A percentile compares a stretch with the other conserved stretches of the same genome.
Conservation (phyloP, 1,140 invertebrate genomes). For the Heliconius nattereri region DNA sequence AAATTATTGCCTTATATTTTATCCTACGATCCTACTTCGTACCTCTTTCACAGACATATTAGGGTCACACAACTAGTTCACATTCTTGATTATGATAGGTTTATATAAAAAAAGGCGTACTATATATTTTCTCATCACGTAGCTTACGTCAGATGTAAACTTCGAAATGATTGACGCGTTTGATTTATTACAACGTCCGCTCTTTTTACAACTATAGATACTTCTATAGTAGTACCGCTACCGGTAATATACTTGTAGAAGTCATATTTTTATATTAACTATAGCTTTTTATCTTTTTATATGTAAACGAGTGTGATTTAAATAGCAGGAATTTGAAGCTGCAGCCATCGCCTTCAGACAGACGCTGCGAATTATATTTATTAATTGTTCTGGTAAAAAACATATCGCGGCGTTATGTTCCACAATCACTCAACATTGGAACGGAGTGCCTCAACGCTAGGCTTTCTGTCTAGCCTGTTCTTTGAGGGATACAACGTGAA, state of each 20-base stretch:
- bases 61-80: conserved; percentile 7
- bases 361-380: no score
- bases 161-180: conserved; percentile 5
- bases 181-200: conserved; percentile 8
- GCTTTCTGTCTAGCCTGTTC: no score
- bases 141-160: background rate
- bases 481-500: no score
- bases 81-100: background rate
- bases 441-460: no score
- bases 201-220: background rate
- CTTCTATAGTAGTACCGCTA: background rate
- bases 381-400: no score
- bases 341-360: no score
- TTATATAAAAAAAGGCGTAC: background rate
- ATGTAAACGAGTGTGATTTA: no score
- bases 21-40: background rate
- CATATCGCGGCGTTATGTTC: no score
- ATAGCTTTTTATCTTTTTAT: no score
- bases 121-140: conserved; percentile 10
- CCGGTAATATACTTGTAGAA: conserved; percentile 1
- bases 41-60: background rate
- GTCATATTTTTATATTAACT: background rate
- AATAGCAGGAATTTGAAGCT: no score
- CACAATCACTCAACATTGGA: no score
- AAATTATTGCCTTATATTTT: background rate